phyloP scores from a whole-genome alignment of 2,113 vertebrate genomes.

The Odocoileus virginianus region DNA sequence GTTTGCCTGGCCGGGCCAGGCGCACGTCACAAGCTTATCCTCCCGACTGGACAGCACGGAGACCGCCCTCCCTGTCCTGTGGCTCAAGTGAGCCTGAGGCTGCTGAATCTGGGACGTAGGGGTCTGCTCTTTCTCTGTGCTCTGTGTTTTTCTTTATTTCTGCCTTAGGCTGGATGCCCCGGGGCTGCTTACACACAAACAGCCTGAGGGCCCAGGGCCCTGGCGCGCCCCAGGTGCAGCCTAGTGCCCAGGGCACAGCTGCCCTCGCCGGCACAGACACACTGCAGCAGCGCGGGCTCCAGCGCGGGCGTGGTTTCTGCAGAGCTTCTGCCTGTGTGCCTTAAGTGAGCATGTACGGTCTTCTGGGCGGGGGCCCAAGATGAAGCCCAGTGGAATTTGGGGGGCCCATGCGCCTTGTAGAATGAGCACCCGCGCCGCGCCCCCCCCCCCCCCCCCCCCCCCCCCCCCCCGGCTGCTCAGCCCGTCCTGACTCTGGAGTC shows the following conservation, averaged over 20 bases:
- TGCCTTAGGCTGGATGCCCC: not conserved
- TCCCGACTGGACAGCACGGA: rapidly evolving
- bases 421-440: not conserved
- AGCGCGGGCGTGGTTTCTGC: not conserved
- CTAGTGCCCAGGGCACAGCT: not conserved
- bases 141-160: not conserved
- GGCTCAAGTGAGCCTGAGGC: not conserved
- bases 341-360: not conserved
- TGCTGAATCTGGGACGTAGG: not conserved
- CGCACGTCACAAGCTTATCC: too few species aligned
- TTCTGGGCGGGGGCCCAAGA: not conserved
- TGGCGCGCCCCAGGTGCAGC: rapidly evolving
- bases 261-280: rapidly evolving
- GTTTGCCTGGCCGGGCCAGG: not conserved
- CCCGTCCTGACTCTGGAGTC: not conserved
- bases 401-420: not conserved
- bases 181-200: not conserved
- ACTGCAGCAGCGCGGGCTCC: not conserved
- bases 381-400: not conserved
- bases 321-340: not conserved
- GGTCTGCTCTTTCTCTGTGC: not conserved
- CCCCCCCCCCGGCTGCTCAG: not conserved
- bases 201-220: not conserved
- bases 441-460: not conserved
- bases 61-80: not conserved